Conservation (phyloP, 2,888 invertebrate genomes). For the Tachina fera region DNA sequence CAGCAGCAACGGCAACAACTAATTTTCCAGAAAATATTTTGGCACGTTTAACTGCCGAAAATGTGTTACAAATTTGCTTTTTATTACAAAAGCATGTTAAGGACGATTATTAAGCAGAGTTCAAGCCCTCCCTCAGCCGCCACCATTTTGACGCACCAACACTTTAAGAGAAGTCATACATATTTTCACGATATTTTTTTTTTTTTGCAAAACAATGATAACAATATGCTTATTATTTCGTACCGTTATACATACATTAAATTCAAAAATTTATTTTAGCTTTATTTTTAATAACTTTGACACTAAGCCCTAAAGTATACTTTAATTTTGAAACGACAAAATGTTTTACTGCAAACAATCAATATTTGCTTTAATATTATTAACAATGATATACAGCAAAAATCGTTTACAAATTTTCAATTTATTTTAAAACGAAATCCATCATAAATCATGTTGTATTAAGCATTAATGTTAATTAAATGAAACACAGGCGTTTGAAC, state of each 20-base stretch:
- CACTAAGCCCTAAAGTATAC: constrained; percentile 13
- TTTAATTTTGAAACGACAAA: neutral
- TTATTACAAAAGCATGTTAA: constrained; percentile 72
- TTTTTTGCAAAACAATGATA: constrained; percentile 33
- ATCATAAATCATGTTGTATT: constrained; percentile 1
- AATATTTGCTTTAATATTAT: neutral
- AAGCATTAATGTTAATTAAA: neutral
- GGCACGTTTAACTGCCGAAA: constrained; percentile 69
- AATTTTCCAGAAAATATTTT: constrained; percentile 71
- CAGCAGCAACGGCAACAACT: constrained; percentile 57
- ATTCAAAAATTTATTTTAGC: constrained; percentile 18
- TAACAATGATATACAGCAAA: neutral
- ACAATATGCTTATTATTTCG: constrained; percentile 46
- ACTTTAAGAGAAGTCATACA: neutral
- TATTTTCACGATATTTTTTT: constrained; percentile 29
- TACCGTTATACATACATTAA: constrained; percentile 37
- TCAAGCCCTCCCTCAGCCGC: neutral
- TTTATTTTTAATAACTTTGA: constrained; percentile 2
- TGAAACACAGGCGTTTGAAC: too few relatives aligned
- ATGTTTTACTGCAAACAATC: neutral
- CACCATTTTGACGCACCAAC: neutral
- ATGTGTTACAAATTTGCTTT: constrained; percentile 74
- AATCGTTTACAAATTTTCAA: neutral
- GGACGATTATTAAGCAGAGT: constrained; percentile 56
- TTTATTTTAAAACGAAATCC: neutral